A percentile compares a stretch with the other conserved stretches of the same genome.
Evolutionary conservation across 2,797 vertebrate species (phyloP).

Genomic region (Danio choprae): DNA sequence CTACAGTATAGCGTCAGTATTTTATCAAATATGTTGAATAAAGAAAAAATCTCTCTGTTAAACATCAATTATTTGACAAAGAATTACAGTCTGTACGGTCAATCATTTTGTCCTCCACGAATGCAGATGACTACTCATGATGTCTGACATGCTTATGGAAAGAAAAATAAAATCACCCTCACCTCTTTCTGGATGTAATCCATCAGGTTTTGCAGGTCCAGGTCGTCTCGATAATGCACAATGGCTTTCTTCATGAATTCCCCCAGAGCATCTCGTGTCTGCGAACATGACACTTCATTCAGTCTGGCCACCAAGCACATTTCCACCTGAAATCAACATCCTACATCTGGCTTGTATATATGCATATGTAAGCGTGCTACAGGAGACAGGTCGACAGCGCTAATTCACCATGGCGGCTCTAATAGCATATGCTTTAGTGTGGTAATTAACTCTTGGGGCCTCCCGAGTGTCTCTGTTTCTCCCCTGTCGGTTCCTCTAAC

Average conservation of each 20-base stretch:
- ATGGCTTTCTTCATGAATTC: conserved; percentile 82
- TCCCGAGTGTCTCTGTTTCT: conserved; percentile 40
- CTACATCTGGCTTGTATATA: conserved; percentile 52
- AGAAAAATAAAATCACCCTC: neutral
- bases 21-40: no score
- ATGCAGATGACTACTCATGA: neutral
- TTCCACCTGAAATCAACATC: conserved; percentile 46
- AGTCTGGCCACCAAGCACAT: neutral
- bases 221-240: conserved; percentile 81
- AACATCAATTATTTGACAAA: no score
- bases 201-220: conserved; percentile 84
- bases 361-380: conserved; percentile 45
- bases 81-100: no score
- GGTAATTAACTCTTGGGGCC: conserved; percentile 55
- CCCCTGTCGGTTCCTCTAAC: conserved; percentile 41
- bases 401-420: conserved; percentile 56
- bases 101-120: neutral
- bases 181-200: conserved; percentile 85
- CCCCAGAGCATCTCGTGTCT: conserved; percentile 76
- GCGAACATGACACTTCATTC: conserved; percentile 31
- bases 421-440: conserved; percentile 53
- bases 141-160: neutral
- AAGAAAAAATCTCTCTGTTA: no score
- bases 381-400: conserved; percentile 40
- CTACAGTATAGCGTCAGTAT: no score